phyloP scores from a whole-genome alignment of 1,140 invertebrate species.

The Bactericera cockerelli region DNA sequence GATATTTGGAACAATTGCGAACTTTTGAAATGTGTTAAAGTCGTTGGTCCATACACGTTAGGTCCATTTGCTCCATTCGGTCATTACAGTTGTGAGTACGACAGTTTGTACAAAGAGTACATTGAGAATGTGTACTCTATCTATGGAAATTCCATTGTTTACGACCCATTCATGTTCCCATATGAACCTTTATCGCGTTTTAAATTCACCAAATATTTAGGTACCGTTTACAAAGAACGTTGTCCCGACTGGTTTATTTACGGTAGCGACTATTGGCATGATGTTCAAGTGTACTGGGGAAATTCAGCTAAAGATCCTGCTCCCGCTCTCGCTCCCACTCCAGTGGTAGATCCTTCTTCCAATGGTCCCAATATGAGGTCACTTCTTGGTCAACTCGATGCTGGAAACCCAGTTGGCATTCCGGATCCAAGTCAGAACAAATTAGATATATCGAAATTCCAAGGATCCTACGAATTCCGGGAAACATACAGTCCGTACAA shows the following conservation, averaged over 20 bases:
- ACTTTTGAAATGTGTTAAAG: not conserved
- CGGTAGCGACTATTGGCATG: not conserved
- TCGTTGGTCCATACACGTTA: not conserved
- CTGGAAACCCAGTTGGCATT: not conserved
- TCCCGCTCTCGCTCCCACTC: no score
- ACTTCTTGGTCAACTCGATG: not conserved
- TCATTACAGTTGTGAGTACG: conserved; percentile 3
- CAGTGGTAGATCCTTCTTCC: not conserved
- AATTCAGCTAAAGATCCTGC: not conserved
- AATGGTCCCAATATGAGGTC: not conserved
- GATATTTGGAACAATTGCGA: conserved; percentile 1
- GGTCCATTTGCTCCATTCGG: conserved; percentile 1
- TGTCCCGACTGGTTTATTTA: not conserved
- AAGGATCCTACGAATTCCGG: conserved; percentile 4
- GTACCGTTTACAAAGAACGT: not conserved
- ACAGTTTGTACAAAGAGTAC: not conserved
- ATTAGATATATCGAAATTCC: not conserved
- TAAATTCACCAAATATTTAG: not conserved
- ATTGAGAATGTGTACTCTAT: not conserved
- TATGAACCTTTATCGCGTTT: not conserved
- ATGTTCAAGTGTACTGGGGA: not conserved
- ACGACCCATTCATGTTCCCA: not conserved
- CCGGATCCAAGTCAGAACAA: not conserved
- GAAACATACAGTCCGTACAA: not conserved
- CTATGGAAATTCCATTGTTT: conserved; percentile 1